A percentile compares a stretch with the other conserved stretches of the same genome.
Evolutionary conservation across 2,113 vertebrate genomes (phyloP).

Genomic region (Poicephalus meyeri): DNA sequence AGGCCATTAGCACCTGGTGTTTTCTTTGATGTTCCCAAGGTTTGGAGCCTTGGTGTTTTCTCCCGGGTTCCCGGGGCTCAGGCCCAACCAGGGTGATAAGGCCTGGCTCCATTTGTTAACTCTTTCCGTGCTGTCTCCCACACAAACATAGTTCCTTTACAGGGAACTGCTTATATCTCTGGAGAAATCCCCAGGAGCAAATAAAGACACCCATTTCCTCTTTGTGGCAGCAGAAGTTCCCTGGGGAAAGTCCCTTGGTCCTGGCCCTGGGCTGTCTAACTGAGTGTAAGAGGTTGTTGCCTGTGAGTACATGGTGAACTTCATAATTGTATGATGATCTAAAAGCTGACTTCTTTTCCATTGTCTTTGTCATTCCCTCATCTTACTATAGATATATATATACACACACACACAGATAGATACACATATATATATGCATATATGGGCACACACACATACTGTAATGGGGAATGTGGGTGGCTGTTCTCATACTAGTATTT

Average conservation of each 20-base stretch:
- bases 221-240: background rate
- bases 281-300: background rate
- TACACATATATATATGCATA: background rate
- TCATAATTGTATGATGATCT: background rate
- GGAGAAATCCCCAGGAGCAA: background rate
- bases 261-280: background rate
- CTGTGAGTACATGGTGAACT: background rate
- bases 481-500: background rate
- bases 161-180: background rate
- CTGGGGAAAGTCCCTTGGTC: background rate
- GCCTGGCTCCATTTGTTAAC: too few relatives aligned
- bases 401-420: background rate
- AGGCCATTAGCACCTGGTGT: too few relatives aligned
- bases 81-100: too few relatives aligned
- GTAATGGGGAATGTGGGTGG: background rate
- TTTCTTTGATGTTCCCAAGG: too few relatives aligned
- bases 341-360: background rate
- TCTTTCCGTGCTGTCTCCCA: too few relatives aligned
- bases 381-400: background rate
- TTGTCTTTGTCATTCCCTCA: background rate
- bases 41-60: too few relatives aligned
- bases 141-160: background rate
- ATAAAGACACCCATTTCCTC: background rate
- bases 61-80: too few relatives aligned
- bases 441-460: background rate